These are phyloP conservation scores for Manis crassicaudata DNA, from an alignment of 2,797 vertebrate genomes.

Conservation along the genomic window DNA sequence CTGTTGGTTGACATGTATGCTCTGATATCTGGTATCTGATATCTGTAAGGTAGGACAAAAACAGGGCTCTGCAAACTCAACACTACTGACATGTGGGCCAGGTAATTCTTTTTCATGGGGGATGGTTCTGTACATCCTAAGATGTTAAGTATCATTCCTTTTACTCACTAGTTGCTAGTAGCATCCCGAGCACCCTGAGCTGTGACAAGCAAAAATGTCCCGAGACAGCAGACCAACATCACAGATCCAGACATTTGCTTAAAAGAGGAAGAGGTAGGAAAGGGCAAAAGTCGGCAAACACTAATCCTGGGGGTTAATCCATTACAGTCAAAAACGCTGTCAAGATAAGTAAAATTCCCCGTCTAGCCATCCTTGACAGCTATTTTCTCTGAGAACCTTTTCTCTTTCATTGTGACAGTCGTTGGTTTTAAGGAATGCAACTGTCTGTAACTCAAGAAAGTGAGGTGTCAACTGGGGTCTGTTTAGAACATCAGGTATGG, in stretches of 20 bases:
- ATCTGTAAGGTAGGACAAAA: neutral
- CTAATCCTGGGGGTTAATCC: slow-evolving; percentile 73
- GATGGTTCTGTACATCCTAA: neutral
- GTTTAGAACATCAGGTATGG: slow-evolving; percentile 40
- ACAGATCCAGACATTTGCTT: slow-evolving; percentile 54
- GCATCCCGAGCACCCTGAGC: neutral
- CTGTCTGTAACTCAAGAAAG: slow-evolving; percentile 75
- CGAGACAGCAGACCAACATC: slow-evolving; percentile 63
- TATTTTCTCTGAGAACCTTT: slow-evolving; percentile 71
- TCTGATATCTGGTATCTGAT: slow-evolving; percentile 4
- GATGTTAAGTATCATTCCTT: neutral
- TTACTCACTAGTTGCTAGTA: neutral
- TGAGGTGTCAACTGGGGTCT: slow-evolving; percentile 53
- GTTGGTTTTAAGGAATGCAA: slow-evolving; percentile 75
- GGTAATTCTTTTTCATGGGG: neutral
- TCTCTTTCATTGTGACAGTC: slow-evolving; percentile 74
- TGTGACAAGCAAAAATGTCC: slow-evolving; percentile 50
- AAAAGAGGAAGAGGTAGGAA: slow-evolving; percentile 41
- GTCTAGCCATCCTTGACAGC: slow-evolving; percentile 80
- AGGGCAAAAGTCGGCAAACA: slow-evolving; percentile 57
- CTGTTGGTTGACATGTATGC: neutral
- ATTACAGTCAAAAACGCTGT: slow-evolving; percentile 76
- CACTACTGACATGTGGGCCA: neutral
- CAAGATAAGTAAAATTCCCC: slow-evolving; percentile 76
- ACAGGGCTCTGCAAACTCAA: neutral